A percentile compares a stretch with the other conserved stretches of the same genome.
These are phyloP conservation scores for Lytechinus variegatus DNA, from an alignment of 35 echinoderm and acorn worm species.

Conservation along the genomic window DNA sequence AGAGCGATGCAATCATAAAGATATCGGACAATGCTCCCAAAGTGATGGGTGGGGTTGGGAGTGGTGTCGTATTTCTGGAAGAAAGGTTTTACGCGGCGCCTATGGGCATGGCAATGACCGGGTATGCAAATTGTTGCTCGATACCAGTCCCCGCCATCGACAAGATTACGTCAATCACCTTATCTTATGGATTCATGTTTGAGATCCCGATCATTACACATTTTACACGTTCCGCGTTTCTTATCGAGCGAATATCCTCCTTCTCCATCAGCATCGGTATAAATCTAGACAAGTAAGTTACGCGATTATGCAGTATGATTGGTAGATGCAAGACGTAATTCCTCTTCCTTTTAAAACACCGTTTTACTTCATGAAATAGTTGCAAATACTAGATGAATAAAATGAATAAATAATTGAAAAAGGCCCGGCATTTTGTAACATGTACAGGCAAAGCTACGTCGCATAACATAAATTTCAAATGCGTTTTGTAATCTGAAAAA, in stretches of 20 bases:
- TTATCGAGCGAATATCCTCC: neutral
- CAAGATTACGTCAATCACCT: neutral
- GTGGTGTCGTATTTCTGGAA: neutral
- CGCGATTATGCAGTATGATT: too few species aligned
- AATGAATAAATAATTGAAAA: too few species aligned
- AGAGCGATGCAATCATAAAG: neutral
- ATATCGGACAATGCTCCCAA: neutral
- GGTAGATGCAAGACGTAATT: too few species aligned
- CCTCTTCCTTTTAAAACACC: too few species aligned
- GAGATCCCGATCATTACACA: neutral
- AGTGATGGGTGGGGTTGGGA: neutral
- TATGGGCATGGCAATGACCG: neutral
- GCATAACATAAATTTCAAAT: too few species aligned
- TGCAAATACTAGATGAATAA: too few species aligned
- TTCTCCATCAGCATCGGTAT: neutral
- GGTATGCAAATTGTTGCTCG: neutral
- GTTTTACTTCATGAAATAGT: too few species aligned
- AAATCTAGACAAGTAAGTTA: too few species aligned
- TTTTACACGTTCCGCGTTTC: constrained; percentile 8
- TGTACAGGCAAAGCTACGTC: too few species aligned
- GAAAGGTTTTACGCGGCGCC: neutral
- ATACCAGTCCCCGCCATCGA: neutral
- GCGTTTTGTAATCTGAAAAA: too few species aligned
- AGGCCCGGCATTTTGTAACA: too few species aligned
- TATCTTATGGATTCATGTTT: neutral